A percentile compares a stretch with the other conserved stretches of the same genome.
These are phyloP conservation scores for Macrotrachela quadricornifera DNA, from an alignment of 1,140 invertebrate species.

Conservation along the genomic window DNA sequence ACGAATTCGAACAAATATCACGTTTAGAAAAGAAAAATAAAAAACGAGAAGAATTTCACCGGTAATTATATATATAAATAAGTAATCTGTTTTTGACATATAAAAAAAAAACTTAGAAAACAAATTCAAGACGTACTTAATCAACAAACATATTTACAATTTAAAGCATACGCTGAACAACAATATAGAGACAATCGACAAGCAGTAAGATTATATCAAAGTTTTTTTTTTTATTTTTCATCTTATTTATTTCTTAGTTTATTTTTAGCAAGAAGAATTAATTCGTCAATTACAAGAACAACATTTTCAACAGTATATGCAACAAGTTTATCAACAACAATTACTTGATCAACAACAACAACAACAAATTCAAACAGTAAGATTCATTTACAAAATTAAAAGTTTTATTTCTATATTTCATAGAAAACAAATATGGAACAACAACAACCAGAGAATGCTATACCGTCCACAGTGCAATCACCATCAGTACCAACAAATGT, in stretches of 20 bases:
- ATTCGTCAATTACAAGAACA: slow-evolving; percentile 82
- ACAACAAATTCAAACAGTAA: not conserved
- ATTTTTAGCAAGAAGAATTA: slow-evolving; percentile 56
- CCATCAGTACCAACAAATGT: no score
- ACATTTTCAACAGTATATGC: slow-evolving; percentile 93
- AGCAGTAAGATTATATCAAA: no score
- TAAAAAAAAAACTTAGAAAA: not conserved
- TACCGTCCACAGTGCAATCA: no score
- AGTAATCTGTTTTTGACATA: not conserved
- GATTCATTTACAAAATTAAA: no score
- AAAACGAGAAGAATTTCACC: slow-evolving; percentile 8
- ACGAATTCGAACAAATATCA: no score
- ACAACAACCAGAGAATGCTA: no score
- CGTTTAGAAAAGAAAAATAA: slow-evolving; percentile 3
- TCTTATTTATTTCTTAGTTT: not conserved
- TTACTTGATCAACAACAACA: slow-evolving; percentile 8
- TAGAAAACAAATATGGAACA: no score
- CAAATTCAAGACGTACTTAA: slow-evolving; percentile 8
- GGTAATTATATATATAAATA: not conserved
- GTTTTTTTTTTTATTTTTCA: not conserved
- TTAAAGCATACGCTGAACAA: slow-evolving; percentile 9
- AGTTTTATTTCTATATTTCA: no score
- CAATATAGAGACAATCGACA: not conserved
- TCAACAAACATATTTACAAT: slow-evolving; percentile 8
- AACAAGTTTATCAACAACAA: slow-evolving; percentile 45